Conservation (phyloP, 1,140 invertebrate genomes). For the Eubasilissa regina region DNA sequence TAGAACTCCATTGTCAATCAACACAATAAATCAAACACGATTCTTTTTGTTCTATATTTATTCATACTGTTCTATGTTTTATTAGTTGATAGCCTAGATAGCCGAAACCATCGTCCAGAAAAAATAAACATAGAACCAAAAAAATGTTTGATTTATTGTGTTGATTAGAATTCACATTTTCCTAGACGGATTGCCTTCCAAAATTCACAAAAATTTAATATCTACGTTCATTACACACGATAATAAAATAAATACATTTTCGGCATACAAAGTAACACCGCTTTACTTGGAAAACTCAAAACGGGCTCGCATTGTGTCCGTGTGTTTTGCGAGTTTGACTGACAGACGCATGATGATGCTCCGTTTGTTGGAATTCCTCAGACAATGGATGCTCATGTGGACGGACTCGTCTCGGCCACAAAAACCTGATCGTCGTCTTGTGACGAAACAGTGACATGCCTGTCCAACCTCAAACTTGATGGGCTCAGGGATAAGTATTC, state of each 20-base stretch:
- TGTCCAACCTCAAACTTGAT: not conserved
- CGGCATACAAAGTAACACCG: not conserved
- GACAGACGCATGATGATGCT: constrained; percentile 27
- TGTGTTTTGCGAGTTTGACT: constrained; percentile 24
- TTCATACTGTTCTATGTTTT: no score
- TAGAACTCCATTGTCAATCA: no score
- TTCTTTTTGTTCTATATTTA: no score
- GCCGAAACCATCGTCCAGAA: no score
- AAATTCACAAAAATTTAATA: no score
- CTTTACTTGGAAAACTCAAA: not conserved
- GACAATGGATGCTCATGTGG: constrained; percentile 19
- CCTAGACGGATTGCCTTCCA: no score
- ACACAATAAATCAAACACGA: no score
- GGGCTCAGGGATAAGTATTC: not conserved
- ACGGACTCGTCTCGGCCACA: not conserved
- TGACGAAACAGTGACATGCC: constrained; percentile 26
- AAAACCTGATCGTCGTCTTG: constrained; percentile 11
- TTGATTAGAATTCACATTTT: no score
- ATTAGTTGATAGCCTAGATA: no score
- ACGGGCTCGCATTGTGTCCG: not conserved
- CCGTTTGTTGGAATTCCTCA: not conserved
- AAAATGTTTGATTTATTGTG: no score
- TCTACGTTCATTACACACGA: no score
- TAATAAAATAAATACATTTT: not conserved
- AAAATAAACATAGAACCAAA: no score